Percentiles rank a stretch among this genome's conserved stretches.
Conservation (phyloP, 2,888 invertebrate species). For the Apotomis capreana region DNA sequence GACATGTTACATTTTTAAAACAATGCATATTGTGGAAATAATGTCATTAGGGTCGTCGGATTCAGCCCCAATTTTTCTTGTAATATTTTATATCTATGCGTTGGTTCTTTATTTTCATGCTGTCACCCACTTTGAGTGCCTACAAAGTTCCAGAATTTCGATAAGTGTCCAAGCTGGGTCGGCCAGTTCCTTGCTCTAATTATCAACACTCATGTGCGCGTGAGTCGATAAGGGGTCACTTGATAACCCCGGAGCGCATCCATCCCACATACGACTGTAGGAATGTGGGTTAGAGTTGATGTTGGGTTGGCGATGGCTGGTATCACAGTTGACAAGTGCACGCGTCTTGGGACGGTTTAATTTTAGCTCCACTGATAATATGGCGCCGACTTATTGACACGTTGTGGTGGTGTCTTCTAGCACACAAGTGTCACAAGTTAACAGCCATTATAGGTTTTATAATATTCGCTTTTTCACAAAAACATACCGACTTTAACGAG, state of each 20-base stretch:
- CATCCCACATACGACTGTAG: neutral
- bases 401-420: neutral
- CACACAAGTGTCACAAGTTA: neutral
- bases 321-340: constrained; percentile 36
- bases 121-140: neutral
- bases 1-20: no score
- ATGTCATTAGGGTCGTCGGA: no score
- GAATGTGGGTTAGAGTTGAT: neutral
- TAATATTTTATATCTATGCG: no score
- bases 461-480: no score
- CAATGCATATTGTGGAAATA: no score
- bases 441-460: no score
- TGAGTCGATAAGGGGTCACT: constrained; percentile 35
- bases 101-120: neutral
- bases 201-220: constrained; percentile 12
- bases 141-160: constrained; percentile 11
- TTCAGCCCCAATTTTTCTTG: no score
- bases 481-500: no score
- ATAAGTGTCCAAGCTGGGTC: neutral
- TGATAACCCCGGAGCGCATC: constrained; percentile 22
- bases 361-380: constrained; percentile 14
- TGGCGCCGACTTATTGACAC: constrained; percentile 1
- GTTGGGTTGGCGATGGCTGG: neutral
- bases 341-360: constrained; percentile 20
- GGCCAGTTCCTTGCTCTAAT: constrained; percentile 33